Conservation (phyloP, 2,113 vertebrate genomes). For the Oophaga pumilio region DNA sequence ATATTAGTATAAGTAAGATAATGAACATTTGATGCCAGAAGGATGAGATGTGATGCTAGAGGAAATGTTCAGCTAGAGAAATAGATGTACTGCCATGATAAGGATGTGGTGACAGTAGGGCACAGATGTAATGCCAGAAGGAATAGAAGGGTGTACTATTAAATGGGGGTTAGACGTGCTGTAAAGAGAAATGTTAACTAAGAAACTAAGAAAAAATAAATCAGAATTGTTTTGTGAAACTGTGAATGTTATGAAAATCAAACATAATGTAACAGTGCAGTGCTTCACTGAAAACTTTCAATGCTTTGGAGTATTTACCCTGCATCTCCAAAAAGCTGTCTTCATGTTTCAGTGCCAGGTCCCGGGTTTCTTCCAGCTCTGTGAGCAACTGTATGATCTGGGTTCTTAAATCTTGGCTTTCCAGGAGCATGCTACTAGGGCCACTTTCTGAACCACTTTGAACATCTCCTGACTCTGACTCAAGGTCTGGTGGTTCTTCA, state of each 20-base stretch:
- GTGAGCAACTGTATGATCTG: conserved; percentile 79
- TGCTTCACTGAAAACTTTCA: not conserved
- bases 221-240: not conserved
- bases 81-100: not conserved
- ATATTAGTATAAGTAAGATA: not conserved
- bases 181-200: not conserved
- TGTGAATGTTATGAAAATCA: not conserved
- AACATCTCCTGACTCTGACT: conserved; percentile 57
- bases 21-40: not conserved
- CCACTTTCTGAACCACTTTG: conserved; percentile 78
- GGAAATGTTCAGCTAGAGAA: too few relatives aligned
- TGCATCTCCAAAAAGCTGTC: conserved; percentile 83
- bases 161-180: not conserved
- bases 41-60: not conserved
- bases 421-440: conserved; percentile 40
- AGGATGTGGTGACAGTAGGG: not conserved
- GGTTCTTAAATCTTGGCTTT: conserved; percentile 70
- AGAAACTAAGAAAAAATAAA: not conserved
- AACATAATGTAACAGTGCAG: not conserved
- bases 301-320: conserved; percentile 69
- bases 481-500: conserved; percentile 67
- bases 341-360: conserved; percentile 80
- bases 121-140: not conserved
- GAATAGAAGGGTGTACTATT: not conserved
- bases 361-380: conserved; percentile 79